A percentile compares a stretch with the other conserved stretches of the same genome.
Conservation (phyloP, 1,140 invertebrate species). For the Xylocopa sonorina region DNA sequence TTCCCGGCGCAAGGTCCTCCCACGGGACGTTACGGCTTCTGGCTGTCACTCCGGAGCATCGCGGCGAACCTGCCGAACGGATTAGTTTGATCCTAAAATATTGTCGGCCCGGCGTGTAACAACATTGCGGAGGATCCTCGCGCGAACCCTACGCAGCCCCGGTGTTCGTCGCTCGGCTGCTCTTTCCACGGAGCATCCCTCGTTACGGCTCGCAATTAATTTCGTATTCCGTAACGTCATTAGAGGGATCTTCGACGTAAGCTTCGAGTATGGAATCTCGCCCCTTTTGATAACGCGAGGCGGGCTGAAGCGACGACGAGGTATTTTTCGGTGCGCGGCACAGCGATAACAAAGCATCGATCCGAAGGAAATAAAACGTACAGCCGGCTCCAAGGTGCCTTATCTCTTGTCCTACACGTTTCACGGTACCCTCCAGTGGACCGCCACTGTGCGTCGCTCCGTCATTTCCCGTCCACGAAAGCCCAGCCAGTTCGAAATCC, state of each 20-base stretch:
- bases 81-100: conserved; percentile 71
- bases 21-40: conserved; percentile 28
- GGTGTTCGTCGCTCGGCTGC: no score
- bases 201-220: not conserved
- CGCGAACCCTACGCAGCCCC: no score
- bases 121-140: conserved; percentile 6
- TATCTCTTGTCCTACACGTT: not conserved
- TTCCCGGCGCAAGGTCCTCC: conserved; percentile 7
- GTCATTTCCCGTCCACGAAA: not conserved
- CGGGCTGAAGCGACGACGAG: no score
- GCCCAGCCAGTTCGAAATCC: not conserved
- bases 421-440: not conserved
- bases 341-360: not conserved
- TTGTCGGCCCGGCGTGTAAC: conserved; percentile 5
- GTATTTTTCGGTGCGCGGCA: no score
- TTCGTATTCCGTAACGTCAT: not conserved
- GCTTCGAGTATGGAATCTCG: no score
- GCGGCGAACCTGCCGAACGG: conserved; percentile 50
- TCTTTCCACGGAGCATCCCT: not conserved
- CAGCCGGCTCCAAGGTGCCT: not conserved
- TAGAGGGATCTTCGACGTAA: not conserved
- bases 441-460: not conserved
- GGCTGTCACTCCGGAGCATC: conserved; percentile 31
- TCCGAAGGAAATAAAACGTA: not conserved
- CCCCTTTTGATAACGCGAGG: not conserved